These are phyloP conservation scores for Sylvia borin DNA, from an alignment of 2,797 vertebrate species.

Conservation along the genomic window DNA sequence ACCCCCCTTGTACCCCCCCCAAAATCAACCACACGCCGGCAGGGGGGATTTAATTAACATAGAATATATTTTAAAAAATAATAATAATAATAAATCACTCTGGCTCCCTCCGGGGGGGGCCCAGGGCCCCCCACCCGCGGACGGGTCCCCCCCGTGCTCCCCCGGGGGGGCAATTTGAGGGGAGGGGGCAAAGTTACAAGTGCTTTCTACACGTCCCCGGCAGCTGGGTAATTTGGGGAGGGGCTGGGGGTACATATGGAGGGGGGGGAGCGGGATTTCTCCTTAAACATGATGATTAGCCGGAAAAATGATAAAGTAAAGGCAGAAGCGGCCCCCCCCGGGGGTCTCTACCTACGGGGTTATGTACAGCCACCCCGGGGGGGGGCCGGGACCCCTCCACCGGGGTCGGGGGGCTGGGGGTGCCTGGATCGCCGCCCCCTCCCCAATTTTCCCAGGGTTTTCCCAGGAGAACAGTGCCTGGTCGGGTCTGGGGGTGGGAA, in stretches of 20 bases:
- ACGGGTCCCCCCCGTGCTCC: not conserved
- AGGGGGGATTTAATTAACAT: slow-evolving; percentile 13
- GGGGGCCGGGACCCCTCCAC: not conserved
- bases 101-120: not conserved
- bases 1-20: not conserved
- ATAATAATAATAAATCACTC: slow-evolving; percentile 62
- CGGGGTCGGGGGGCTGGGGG: not conserved
- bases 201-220: slow-evolving; percentile 14
- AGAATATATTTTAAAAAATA: slow-evolving; percentile 61
- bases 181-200: slow-evolving; percentile 42
- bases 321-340: not conserved
- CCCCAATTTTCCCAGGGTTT: not conserved
- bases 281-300: not conserved
- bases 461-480: not conserved
- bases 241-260: not conserved
- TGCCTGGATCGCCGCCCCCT: not conserved
- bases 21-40: not conserved
- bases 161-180: not conserved
- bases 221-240: not conserved
- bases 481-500: not conserved
- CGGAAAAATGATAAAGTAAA: not conserved
- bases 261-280: not conserved
- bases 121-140: not conserved
- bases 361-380: not conserved
- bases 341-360: not conserved